Base-by-base conservation (phyloP, 2,888 invertebrate species). In the Argyresthia albistria region DNA sequence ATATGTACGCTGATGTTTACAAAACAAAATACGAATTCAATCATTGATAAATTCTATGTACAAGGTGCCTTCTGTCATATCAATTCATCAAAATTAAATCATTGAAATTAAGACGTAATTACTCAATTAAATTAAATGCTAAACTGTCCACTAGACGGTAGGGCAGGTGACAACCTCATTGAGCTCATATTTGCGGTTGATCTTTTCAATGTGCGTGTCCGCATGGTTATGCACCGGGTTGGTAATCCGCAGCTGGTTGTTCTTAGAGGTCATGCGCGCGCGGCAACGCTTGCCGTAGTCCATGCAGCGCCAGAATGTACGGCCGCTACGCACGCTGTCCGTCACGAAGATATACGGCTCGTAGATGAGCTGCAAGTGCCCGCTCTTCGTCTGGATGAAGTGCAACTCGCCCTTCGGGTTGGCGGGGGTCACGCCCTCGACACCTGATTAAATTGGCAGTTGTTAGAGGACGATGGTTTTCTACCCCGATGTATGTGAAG, bases 221-320 rank as follows among this genome's bases (percentile, higher is more conserved):
- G 61, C 45, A 55, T 87, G 87, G 57, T 87, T 87, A 56, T 87
- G 87, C 15, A 86, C 70, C 2, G 84, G 78, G 55, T 87, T 87
- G n/a, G 87, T 87, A 57, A 87, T 76, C 56, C 74, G 70, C 42
- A 87, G 60, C 8, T 83, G 64, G 60, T 87, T 87, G 60, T 86
- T 81, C 65, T 87, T 87, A 9, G 87, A 87, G 2, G 87, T 87
- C 55, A 87, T 87, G 55, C 87, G 71, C 9, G 87, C 87, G n/a
- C 87, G 76, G 63, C 87, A 87, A 46, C 84, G 73, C 60, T 80
- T 84, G 14, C 84, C 81, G 56, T 87, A 87, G 56, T 87, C 87
- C 82, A 86, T 83, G 60, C 88, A 88, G 47, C 86, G 69, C 88
- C 88, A 88, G 60, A 88, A 86, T 6, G 88, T 88, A 48, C 87